Evolutionary conservation across 1,140 invertebrate species (phyloP), one percentile per base, ranked within the genome.

Genomic region (Acromyrmex echinatior): DNA sequence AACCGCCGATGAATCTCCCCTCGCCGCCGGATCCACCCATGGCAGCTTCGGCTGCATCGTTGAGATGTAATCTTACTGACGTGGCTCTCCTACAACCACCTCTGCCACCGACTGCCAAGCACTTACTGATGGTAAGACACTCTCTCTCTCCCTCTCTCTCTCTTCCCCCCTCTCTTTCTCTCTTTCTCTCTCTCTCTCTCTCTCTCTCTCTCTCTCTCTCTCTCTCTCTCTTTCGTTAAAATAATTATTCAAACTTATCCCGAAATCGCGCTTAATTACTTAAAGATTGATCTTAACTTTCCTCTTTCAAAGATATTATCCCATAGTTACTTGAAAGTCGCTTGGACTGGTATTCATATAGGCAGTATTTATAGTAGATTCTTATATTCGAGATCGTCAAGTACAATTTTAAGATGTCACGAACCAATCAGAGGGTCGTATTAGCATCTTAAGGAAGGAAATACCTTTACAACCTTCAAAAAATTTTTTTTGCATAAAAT

Each of bases 51-150:
- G 60, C 84, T 7, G 74, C 78, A 5, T 70, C 88, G 39, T 45
- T 85, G 18, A 86, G 87, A 39, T 93, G 93, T 45, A 95, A 95
- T 77, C 90, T 95, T 10, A 94, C 93, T 9, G 95, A 96, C 88
- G 95, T 96, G 74, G 95, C 96, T 5, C 92, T 96, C 28, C 91
- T 96, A 14, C 96, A 96, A 87, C 94, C 96, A 77, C 96, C 96
- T 16, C 87, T 96, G 65, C 96, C 95, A 25, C 93, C 94, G 7
- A 90, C 90, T 9, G 91, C 92, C 60, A 94, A 94, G 81, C 92
- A 94, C 53, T 91, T 93, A 77, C 73, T 93, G 65, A 79, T 90
- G 89, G 92, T 92, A 84, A 60, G 78, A 60, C 68, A n/a, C 35
- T 7, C 35, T 35, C 35, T 35, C 35, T 7, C 35, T 35, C 35